Base-by-base conservation (phyloP, 2,113 vertebrate genomes). In the Lasiurus borealis region DNA sequence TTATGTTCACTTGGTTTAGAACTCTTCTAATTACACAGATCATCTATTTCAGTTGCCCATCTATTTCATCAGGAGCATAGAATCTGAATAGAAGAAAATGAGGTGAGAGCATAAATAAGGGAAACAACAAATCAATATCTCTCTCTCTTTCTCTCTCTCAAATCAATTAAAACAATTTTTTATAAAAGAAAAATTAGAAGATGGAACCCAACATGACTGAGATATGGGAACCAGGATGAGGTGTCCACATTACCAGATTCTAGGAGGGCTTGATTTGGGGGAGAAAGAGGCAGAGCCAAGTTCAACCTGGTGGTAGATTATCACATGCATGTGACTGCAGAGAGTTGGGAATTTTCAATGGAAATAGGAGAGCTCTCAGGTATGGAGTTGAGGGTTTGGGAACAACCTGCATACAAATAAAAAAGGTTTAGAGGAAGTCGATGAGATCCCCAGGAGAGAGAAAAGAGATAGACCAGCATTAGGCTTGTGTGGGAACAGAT, bases 281-380 rank as follows among this genome's bases (percentile, higher is more conserved):
- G 18, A 34, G 52, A 44, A 54, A 23, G 77, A 23, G 46, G 36
- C 8, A 14, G 3, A 77, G 34, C 6, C 10, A 21, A 4, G 54
- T 10, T 16, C 76, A n/a, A 50, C 68, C 3, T 0, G 23, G 18
- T n/a, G 23, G 75, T 16, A 29, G 48, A 3, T 16, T 25, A 19
- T 19, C 66, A 6, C 6, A n/a, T 2, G 6, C 54, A 19, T 14
- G 19, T 2, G 27, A 6, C 21, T 12, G 46, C 23, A n/a, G 27
- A 76, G 54, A 14, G 64, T 0, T 25, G n/a, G 36, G 64, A 7
- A 54, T 2, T 8, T 0, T 3, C 25, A 16, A 19, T 3, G 31
- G 15, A 44, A 54, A 23, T 0, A 0, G 64, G 57, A n/a, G 64
- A 40, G 2, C 11, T 18, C 44, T 82, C 50, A 6, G 21, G 14